Base-by-base conservation (phyloP, 53 echinoderm and acorn worm species). In the Henricia sp. region DNA sequence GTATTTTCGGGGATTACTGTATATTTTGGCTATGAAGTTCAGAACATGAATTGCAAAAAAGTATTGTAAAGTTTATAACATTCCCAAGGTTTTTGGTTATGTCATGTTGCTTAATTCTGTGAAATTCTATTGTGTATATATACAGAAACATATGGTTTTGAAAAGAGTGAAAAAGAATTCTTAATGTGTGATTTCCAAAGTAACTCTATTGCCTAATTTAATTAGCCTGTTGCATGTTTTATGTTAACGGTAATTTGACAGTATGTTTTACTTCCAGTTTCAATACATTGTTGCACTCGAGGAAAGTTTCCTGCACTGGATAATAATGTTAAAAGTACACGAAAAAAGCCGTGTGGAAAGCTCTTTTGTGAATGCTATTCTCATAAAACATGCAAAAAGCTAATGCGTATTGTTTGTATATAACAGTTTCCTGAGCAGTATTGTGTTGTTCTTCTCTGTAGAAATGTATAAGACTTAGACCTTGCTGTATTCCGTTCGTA, bases 1-100 rank as follows among this genome's bases (percentile, higher is more conserved):
- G 41, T 46, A 37, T 80, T 62, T 80, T 48, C 24, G 48, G 35
- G 80, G 80, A 80, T 80, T 64, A 63, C 33, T 80, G 80, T 80
- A 80, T 80, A 80, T 80, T 80, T 80, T 80, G 63, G 80, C 64
- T 63, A 80, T 32, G 46, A 64, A 33, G 27, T 46, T 80, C n/a
- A 48, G 50, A 80, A 24, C 17, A 28, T 63, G 33, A 35, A 33
- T 62, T 80, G 16, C 29, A 21, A 46, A 28, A 50, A 77, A 60
- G 2, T 39, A 58, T 73, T 80, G 42, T 57, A 72, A 72, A 50
- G 32, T 28, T 50, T 28, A 32, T 46, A 46, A 70, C 19, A 71
- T 52, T 37, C 35, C 23, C 10, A 36, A 27, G 34, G 16, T 35
- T 19, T n/a, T 52, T 52, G n/a, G 11, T 33, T 52, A 19, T 76